phyloP scores from a whole-genome alignment of 2,113 vertebrate species.

The Gulo gulo region DNA sequence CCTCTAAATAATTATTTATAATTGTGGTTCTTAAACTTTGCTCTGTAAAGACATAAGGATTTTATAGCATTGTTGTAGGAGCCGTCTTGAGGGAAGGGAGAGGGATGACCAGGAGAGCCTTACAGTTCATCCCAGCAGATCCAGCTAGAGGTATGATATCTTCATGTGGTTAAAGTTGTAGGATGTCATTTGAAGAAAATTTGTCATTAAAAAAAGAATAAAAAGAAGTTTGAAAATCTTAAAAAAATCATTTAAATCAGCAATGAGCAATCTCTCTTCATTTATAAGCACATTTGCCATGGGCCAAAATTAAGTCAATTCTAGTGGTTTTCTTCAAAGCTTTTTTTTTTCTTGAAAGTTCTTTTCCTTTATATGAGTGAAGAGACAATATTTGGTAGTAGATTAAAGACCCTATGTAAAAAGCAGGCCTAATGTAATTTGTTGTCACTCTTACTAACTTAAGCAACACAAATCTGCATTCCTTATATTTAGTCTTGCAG shows the following conservation, averaged over 20 bases:
- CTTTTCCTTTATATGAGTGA: not conserved
- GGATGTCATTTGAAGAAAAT: not conserved
- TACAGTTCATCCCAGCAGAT: not conserved
- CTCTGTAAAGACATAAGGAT: not conserved
- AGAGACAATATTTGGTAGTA: conserved; percentile 1
- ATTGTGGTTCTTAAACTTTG: not conserved
- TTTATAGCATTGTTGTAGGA: not conserved
- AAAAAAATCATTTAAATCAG: not conserved
- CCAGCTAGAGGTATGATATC: not conserved
- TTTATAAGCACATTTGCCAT: not conserved
- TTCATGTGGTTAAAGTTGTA: not conserved
- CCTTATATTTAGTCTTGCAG: not conserved
- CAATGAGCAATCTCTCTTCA: not conserved
- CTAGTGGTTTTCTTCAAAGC: conserved; percentile 1
- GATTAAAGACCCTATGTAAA: not conserved
- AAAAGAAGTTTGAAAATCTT: not conserved
- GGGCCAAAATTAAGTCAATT: not conserved
- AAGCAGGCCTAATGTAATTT: not conserved
- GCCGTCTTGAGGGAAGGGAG: not conserved
- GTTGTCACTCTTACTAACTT: not conserved
- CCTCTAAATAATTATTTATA: not conserved
- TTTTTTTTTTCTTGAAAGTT: not conserved
- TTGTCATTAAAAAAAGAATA: not conserved
- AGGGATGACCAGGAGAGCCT: not conserved
- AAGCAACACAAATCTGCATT: not conserved